Evolutionary conservation across 1,140 invertebrate genomes (phyloP).

Genomic region (Aethina tumida): DNA sequence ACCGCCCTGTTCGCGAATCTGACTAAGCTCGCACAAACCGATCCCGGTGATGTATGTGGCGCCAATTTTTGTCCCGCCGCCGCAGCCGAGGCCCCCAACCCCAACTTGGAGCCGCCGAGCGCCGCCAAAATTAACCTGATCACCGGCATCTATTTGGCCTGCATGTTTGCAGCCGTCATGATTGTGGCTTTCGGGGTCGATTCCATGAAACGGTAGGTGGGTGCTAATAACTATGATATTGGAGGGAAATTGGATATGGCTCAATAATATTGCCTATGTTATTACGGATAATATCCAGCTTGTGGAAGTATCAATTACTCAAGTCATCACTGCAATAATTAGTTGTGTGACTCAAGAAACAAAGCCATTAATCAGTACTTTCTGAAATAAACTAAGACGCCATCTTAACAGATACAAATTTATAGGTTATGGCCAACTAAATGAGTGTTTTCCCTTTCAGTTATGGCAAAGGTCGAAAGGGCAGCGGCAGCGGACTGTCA

Average conservation of each 20-base stretch:
- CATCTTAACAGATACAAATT: not conserved
- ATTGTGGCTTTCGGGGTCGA: conserved; percentile 77
- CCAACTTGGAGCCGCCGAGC: conserved; percentile 57
- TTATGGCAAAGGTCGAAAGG: conserved; percentile 38
- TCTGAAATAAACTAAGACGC: not conserved
- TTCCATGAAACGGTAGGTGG: conserved; percentile 61
- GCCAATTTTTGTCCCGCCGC: conserved; percentile 59
- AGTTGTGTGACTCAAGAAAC: not conserved
- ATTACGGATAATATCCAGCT: conserved; percentile 2
- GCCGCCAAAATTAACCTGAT: conserved; percentile 64
- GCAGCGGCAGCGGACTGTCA: conserved; percentile 36
- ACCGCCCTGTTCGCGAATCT: conserved; percentile 10
- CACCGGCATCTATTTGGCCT: conserved; percentile 72
- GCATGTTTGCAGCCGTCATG: conserved; percentile 63
- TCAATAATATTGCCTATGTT: not conserved
- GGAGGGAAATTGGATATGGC: no score
- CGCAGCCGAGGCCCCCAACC: conserved; percentile 40
- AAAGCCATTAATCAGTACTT: not conserved
- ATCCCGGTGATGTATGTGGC: conserved; percentile 49
- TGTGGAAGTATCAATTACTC: no score
- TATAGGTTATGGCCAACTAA: not conserved
- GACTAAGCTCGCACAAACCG: conserved; percentile 1
- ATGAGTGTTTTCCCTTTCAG: conserved; percentile 33
- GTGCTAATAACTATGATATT: no score
- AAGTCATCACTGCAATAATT: not conserved